Conservation (phyloP, 2,797 vertebrate genomes). For the Hoplostethus atlanticus region DNA sequence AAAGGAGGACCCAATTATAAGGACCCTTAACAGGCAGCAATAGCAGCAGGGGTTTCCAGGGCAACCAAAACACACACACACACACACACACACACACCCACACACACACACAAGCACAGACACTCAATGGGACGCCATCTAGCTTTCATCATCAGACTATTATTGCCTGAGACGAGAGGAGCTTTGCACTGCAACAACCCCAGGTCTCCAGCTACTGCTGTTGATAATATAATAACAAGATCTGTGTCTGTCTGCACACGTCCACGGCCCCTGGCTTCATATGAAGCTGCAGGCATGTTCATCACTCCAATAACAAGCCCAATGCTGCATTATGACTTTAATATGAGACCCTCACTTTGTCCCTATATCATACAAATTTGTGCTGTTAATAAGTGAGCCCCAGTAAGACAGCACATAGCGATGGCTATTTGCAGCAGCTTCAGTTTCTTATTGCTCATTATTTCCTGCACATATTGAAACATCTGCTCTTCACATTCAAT, state of each 20-base stretch:
- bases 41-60: slow-evolving; percentile 81
- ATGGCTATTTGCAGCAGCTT: slow-evolving; percentile 31
- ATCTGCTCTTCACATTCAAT: slow-evolving; percentile 17
- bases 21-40: slow-evolving; percentile 79
- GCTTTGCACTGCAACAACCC: slow-evolving; percentile 60
- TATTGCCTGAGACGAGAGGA: slow-evolving; percentile 74
- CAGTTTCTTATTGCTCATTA: slow-evolving; percentile 24
- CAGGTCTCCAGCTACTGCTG: slow-evolving; percentile 61
- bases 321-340: slow-evolving; percentile 31
- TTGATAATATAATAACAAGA: slow-evolving; percentile 72
- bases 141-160: slow-evolving; percentile 81
- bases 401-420: slow-evolving; percentile 17
- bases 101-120: slow-evolving; percentile 15
- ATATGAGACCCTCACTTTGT: slow-evolving; percentile 35
- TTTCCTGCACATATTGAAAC: slow-evolving; percentile 14
- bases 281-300: slow-evolving; percentile 39
- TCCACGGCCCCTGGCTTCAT: slow-evolving; percentile 47
- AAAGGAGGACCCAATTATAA: slow-evolving; percentile 86
- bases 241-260: slow-evolving; percentile 56
- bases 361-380: slow-evolving; percentile 23
- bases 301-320: slow-evolving; percentile 32
- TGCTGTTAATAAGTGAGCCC: slow-evolving; percentile 11
- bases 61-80: slow-evolving; percentile 72
- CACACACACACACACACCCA: slow-evolving; percentile 30
- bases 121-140: slow-evolving; percentile 75